Base-by-base conservation (phyloP, 1,140 invertebrate genomes). In the Trachymyrmex septentrionalis region DNA sequence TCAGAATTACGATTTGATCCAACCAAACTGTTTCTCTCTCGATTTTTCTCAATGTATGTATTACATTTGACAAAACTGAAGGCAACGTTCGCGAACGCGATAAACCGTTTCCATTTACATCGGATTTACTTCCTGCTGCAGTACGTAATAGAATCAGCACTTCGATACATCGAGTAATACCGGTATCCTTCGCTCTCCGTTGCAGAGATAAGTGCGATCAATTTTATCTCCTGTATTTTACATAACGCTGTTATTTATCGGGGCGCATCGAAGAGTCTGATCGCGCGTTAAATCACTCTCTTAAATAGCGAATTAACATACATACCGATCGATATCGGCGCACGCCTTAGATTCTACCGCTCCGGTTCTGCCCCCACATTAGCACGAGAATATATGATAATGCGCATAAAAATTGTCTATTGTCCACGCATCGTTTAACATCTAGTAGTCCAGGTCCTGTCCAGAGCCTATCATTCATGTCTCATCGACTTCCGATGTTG, bases 341-440 rank as follows among this genome's bases (percentile, higher is more conserved):
- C 64, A 44, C 72, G 81, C 85, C 73, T 87, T 73, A 34, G 73
- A 59, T 87, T 85, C 55, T 85, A 73, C 69, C 69, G 24, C 63
- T 66, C n/a, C 64, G 76, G 55, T 86, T 57, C 86, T 59, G 77
- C 80, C 84, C 84, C 55, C 63, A 64, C 61, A 67, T 88, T 86
- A 76, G 76, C 75, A 73, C 80, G 71, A 50, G 12, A 53, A 50
- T 82, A 90, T 64, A 85, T 67, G 88, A 87, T 87, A 91, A 92
- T 91, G 86, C 75, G 80, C 72, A 72, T 88, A 88, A 88, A 88
- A 89, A 91, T 71, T 86, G 85, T 71, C 89, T 59, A 93, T 93
- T 92, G 93, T 93, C 88, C 90, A 92, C 87, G 90, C 90, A 87
- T 73, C 89, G 91, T 92, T 92, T 92, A 92, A 92, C 89, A 88